These are phyloP conservation scores for Drosophila serrata DNA, from an alignment of 1,140 invertebrate species.

Conservation along the genomic window DNA sequence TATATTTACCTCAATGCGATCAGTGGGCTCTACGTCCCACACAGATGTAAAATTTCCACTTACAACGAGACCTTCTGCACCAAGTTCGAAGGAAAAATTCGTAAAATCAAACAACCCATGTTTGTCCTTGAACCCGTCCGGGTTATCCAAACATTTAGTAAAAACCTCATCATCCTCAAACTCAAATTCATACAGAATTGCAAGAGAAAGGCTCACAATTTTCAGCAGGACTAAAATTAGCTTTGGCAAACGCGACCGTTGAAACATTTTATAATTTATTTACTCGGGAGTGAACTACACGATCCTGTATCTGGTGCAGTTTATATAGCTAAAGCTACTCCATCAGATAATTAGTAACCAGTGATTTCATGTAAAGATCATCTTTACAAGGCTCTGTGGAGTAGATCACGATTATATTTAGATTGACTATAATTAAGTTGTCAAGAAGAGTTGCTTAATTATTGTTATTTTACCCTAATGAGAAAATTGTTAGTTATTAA, in stretches of 20 bases:
- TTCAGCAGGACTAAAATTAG: neutral
- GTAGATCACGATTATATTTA: neutral
- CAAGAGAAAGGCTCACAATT: neutral
- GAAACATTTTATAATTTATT: neutral
- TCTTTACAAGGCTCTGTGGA: no score
- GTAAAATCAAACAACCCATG: neutral
- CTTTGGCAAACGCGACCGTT: neutral
- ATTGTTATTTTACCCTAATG: no score
- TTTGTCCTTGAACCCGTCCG: neutral
- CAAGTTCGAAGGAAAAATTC: neutral
- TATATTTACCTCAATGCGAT: constrained; percentile 9
- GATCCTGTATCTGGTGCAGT: neutral
- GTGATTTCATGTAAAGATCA: neutral
- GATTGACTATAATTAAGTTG: neutral
- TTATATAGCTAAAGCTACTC: neutral
- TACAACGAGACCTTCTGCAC: neutral
- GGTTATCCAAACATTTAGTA: neutral
- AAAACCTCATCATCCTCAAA: neutral
- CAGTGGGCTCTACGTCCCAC: constrained; percentile 9
- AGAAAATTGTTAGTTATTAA: no score
- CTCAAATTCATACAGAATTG: constrained; percentile 10
- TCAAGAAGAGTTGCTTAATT: no score
- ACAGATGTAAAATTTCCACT: neutral
- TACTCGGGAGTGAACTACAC: neutral
- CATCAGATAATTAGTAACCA: neutral